Evolutionary conservation across 2,888 invertebrate species (phyloP), one percentile per base, ranked within the genome.

Genomic region (Epistrophella euchroma): DNA sequence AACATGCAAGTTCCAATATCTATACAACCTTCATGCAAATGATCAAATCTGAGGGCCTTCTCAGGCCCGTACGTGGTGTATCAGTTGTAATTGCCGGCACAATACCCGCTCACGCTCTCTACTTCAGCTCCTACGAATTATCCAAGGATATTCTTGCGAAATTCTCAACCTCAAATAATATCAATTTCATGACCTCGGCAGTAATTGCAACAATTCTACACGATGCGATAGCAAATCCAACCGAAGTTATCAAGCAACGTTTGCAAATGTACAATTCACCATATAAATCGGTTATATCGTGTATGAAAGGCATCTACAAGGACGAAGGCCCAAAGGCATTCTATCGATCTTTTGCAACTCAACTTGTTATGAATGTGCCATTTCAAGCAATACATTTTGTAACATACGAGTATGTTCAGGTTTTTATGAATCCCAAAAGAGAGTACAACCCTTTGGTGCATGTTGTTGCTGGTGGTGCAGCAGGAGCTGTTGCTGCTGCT

Each of bases 211-310:
- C 99, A 47, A 92, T 99, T 71, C 94, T 99, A 80, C 99, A 99
- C 93, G 99, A 99, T 93, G 97, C 97, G 71, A 96, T 99, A 80
- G 99, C 99, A 95, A 99, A 98, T 93, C 99, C 99, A 68, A 97
- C 98, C 74, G 99, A 99, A 94, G 97, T 99, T 92, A 97, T 99
- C 88, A 99, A 99, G 93, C 99, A 99, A 93, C 95, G 99, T 89
- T 95, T 99, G 94, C 99, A 99, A 94, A 98, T 99, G 97, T 96
- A 96, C 92, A 96, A 97, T 93, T 98, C 98, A 75, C 98, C 98
- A 50, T 99, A 98, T 94, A 96, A 95, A 92, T 96, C 96, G 88
- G 97, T 97, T 89, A 91, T 96, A 89, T 95, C 96, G 90, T 99
- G 99, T 94, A 94, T 97, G 90, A 93, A 94, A 82, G 95, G 95